Base-by-base conservation (phyloP, 2,113 vertebrate genomes). In the Speoplatyrhinus poulsoni region DNA sequence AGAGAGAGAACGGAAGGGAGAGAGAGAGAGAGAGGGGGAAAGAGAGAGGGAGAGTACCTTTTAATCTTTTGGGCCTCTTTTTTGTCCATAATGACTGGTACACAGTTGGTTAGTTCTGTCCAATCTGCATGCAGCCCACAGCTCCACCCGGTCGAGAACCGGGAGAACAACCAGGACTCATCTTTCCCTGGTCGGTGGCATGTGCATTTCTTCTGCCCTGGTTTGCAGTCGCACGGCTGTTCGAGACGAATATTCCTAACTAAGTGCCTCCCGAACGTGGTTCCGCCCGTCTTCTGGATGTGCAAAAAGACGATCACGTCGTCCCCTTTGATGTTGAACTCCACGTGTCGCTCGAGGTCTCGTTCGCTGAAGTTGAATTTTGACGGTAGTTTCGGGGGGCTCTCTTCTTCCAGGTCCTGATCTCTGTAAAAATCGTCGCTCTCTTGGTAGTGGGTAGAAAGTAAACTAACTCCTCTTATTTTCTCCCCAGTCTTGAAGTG, bases 251-350 rank as follows among this genome's bases (percentile, higher is more conserved):
- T 98, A 93, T 99, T 99, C 91, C 96, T 94, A 75, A 99, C 97
- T 90, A 99, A 85, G 84, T 99, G 97, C 60, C 97, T 86, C 53
- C 97, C 97, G 88, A 99, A 99, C 32, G 97, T 99, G 76, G 97
- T 99, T 49, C 97, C 96, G 1, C 96, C 97, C 4, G 97, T 99
- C 88, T 98, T 99, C 91, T 99, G 97, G 88, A 99, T 99, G 93
- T 99, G 97, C 64, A 99, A 83, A 75, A 98, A 99, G 50, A 98
- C 97, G 16, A 99, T 96, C 92, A 97, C 95, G 87, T 98, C 96
- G 85, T 94, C 94, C 65, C 94, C 96, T 63, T 93, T 93, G 78
- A 98, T 96, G 86, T 98, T 94, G 91, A 98, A 98, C 75, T 93
- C 94, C 90, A 94, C 95, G 73, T 94, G 93, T 66, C 95, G 93